Percentiles rank a stretch among this genome's conserved stretches.
Conservation (phyloP, 1,140 invertebrate species). For the Eumeta japonica region DNA sequence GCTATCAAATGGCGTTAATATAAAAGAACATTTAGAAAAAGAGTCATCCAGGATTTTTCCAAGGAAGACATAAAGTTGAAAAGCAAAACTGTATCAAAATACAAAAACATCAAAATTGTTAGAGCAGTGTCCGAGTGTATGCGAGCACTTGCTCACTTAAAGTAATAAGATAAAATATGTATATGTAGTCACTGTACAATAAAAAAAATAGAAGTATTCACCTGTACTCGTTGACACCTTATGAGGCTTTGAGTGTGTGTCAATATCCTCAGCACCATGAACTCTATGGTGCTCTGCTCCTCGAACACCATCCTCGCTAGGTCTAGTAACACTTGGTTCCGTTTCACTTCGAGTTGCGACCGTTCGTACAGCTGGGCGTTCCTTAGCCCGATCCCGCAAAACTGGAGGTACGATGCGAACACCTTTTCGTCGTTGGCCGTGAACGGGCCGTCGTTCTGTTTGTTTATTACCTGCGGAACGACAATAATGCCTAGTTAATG, state of each 20-base stretch:
- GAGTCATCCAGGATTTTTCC: too few species aligned
- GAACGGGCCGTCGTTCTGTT: slow-evolving; percentile 77
- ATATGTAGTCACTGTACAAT: too few species aligned
- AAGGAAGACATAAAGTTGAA: too few species aligned
- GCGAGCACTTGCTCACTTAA: background rate
- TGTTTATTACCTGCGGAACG: slow-evolving; percentile 88
- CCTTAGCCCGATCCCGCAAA: slow-evolving; percentile 91
- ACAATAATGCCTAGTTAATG: slow-evolving; percentile 1
- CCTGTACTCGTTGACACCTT: slow-evolving; percentile 89
- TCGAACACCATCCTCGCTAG: slow-evolving; percentile 95
- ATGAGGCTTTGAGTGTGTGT: slow-evolving; percentile 92
- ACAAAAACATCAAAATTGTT: too few species aligned
- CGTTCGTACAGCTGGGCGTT: slow-evolving; percentile 94
- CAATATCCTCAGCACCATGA: slow-evolving; percentile 91
- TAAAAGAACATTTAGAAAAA: too few species aligned
- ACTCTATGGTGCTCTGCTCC: slow-evolving; percentile 94
- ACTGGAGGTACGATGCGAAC: slow-evolving; percentile 90
- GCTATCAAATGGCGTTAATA: too few species aligned
- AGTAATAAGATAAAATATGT: background rate
- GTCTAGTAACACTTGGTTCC: slow-evolving; percentile 93
- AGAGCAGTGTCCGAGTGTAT: background rate
- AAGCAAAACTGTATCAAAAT: too few species aligned
- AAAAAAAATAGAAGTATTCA: slow-evolving; percentile 40
- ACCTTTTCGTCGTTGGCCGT: slow-evolving; percentile 87
- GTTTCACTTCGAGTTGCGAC: slow-evolving; percentile 89